Conservation (phyloP, 2,113 vertebrate species). For the Camelus dromedarius region DNA sequence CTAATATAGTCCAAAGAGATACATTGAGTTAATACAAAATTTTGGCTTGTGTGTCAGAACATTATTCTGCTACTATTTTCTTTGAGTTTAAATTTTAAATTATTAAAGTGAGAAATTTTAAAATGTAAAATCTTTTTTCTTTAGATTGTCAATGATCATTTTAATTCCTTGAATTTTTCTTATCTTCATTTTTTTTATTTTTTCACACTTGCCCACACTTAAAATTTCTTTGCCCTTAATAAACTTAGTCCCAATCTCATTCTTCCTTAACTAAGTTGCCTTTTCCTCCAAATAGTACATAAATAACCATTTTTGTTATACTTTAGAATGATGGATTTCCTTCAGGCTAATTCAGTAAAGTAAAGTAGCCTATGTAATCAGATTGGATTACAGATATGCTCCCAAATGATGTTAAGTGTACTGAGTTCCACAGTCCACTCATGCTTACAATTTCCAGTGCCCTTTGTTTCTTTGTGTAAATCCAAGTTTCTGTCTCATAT, state of each 20-base stretch:
- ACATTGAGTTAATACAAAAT: not conserved
- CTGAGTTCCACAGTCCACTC: not conserved
- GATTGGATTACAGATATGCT: not conserved
- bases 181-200: not conserved
- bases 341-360: not conserved
- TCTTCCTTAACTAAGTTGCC: not conserved
- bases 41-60: not conserved
- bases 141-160: not conserved
- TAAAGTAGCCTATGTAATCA: not conserved
- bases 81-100: not conserved
- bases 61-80: not conserved
- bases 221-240: not conserved
- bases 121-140: not conserved
- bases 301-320: not conserved
- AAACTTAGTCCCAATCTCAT: not conserved
- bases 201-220: not conserved
- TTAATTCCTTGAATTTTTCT: conserved; percentile 15
- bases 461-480: not conserved
- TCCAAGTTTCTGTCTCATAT: not conserved
- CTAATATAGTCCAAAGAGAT: not conserved
- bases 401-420: not conserved
- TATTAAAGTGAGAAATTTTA: not conserved
- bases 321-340: not conserved
- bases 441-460: not conserved
- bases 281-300: not conserved